phyloP scores from a whole-genome alignment of 2,888 invertebrate species.

The Baronia brevicornis region DNA sequence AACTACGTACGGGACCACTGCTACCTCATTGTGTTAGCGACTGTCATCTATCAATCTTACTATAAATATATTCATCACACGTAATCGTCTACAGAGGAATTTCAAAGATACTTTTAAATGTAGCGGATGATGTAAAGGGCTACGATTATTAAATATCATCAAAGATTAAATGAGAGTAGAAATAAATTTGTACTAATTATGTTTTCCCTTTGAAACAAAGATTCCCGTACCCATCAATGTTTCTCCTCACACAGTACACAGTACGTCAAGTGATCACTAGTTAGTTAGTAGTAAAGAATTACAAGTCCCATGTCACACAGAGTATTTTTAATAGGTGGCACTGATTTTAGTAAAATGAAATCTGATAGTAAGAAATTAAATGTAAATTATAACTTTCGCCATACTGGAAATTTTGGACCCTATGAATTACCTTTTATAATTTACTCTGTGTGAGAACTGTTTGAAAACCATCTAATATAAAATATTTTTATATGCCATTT shows the following conservation, averaged over 20 bases:
- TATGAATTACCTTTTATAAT: constrained; percentile 53
- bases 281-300: too few species aligned
- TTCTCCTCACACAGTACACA: too few species aligned
- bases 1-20: constrained; percentile 57
- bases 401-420: constrained; percentile 70
- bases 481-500: constrained; percentile 51
- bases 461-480: constrained; percentile 45
- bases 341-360: too few species aligned
- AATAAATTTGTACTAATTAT: constrained; percentile 54
- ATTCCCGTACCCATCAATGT: constrained; percentile 73
- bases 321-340: too few species aligned
- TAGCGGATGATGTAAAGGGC: constrained; percentile 1
- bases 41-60: constrained; percentile 56
- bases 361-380: constrained; percentile 40
- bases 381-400: constrained; percentile 56
- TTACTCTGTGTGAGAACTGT: constrained; percentile 58
- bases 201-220: constrained; percentile 68
- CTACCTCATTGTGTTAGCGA: constrained; percentile 68
- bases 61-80: constrained; percentile 70
- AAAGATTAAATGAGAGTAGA: constrained; percentile 24
- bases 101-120: constrained; percentile 23
- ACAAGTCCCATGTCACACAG: constrained; percentile 48
- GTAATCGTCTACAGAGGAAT: constrained; percentile 47
- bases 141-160: constrained; percentile 24
- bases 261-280: constrained; percentile 38